A percentile compares a stretch with the other conserved stretches of the same genome.
phyloP scores from a whole-genome alignment of 2,888 invertebrate species.

The Bhutanitis thaidina region DNA sequence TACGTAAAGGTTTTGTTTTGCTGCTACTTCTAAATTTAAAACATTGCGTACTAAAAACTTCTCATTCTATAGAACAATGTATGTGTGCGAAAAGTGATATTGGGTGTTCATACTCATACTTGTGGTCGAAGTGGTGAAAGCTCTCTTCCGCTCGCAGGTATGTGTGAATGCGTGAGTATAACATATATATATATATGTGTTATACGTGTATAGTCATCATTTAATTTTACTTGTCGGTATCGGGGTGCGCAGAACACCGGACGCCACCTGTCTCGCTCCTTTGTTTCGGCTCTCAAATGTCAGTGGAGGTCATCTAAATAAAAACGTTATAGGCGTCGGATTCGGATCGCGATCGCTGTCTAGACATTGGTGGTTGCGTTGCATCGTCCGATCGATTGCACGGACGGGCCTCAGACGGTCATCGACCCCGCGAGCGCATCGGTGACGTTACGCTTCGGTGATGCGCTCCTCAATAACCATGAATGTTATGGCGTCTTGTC shows the following conservation, averaged over 20 bases:
- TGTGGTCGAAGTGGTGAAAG: constrained; percentile 61
- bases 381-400: constrained; percentile 78
- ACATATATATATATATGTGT: no score
- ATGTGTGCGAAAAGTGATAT: no score
- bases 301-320: constrained; percentile 78
- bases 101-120: no score
- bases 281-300: constrained; percentile 76
- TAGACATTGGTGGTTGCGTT: constrained; percentile 67
- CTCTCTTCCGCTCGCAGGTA: constrained; percentile 46
- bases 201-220: constrained; percentile 38
- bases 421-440: constrained; percentile 76
- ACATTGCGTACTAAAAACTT: no score
- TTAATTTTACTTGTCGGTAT: constrained; percentile 65
- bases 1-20: constrained; percentile 18
- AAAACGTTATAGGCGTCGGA: constrained; percentile 65
- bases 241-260: constrained; percentile 52
- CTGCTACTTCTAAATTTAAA: constrained; percentile 37
- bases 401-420: constrained; percentile 75
- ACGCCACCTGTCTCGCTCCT: constrained; percentile 72
- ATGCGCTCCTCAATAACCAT: constrained; percentile 71
- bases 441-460: constrained; percentile 78
- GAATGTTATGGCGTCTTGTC: constrained; percentile 49
- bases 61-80: no score
- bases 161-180: constrained; percentile 44
- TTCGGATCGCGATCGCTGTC: constrained; percentile 70